Evolutionary conservation across 2,888 invertebrate species (phyloP), one percentile per base, ranked within the genome.

Genomic region (Lucinisca nassula): DNA sequence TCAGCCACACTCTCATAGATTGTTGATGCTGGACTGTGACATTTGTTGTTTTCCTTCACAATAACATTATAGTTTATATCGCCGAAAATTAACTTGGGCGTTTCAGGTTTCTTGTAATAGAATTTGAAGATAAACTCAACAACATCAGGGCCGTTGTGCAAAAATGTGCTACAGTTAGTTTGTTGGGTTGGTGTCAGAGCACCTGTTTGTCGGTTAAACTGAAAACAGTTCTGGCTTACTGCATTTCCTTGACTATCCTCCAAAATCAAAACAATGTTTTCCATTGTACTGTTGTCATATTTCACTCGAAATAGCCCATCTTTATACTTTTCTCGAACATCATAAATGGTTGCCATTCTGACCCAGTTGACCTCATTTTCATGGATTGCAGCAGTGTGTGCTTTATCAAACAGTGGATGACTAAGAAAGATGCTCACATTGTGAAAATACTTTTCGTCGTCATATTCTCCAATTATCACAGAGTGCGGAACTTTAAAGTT

Each of bases 391-490:
- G 70, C 32, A 27, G 58, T 72, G 0, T 30, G 67, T 24, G 84
- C 76, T 51, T 89, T 72, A 61, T 93, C 92, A 72, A 94, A 89
- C 4, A 89, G 14, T 1, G 92, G 91, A 76, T 93, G 93, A 80
- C 93, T 92, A 77, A 94, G 92, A 82, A 91, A 94, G 24, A 94
- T 88, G 70, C 94, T 94, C 32, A 92, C 92, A 79, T 93, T 93
- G 24, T 92, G 79, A 82, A 95, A 94, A 83, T 95, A 95, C 14
- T 93, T 90, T 49, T 91, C 86, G 70, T 94, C 93, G 74, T 95
- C 89, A 88, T 90, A 94, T 40, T 88, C 84, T 24, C 93, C 94
- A 21, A 92, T 88, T 27, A 95, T 82, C 0, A 94, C 55, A 27
- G 91, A 90, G 24, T 91, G 87, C 0, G 94, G 93, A 12, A 93